Percentiles rank a stretch among this genome's conserved stretches.
phyloP scores from a whole-genome alignment of 2,113 vertebrate species.

The Pterocles orientalis region DNA sequence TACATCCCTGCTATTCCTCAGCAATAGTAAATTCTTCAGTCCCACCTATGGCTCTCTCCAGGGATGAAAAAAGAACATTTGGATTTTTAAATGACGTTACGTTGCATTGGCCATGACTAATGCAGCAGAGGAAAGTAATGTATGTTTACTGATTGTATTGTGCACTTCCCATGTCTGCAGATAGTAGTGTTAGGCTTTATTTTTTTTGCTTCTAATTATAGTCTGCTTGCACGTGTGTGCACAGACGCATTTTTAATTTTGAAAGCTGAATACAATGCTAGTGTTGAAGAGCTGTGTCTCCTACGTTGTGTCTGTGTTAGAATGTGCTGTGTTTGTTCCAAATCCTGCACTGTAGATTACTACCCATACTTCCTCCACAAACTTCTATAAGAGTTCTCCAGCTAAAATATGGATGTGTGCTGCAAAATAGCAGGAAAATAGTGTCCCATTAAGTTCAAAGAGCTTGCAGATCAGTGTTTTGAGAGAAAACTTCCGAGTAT shows the following conservation, averaged over 20 bases:
- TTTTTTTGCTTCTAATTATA: background rate
- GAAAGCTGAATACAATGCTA: background rate
- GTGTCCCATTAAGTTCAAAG: background rate
- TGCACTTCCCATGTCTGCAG: background rate
- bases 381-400: background rate
- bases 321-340: background rate
- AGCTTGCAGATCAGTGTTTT: background rate
- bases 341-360: background rate
- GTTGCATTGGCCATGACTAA: background rate
- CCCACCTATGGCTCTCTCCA: background rate
- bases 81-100: background rate
- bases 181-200: background rate
- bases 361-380: background rate
- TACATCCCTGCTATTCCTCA: background rate
- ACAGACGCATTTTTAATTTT: background rate
- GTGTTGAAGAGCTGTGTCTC: background rate
- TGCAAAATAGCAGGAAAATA: background rate
- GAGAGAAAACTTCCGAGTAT: background rate
- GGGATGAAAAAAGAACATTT: background rate
- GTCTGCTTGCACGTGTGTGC: background rate
- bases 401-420: background rate
- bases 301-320: background rate
- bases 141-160: background rate
- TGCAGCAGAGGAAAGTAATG: background rate
- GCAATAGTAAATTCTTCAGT: background rate